Evolutionary conservation across 2,888 invertebrate genomes (phyloP), one percentile per base, ranked within the genome.

Genomic region (Neria commutata): DNA sequence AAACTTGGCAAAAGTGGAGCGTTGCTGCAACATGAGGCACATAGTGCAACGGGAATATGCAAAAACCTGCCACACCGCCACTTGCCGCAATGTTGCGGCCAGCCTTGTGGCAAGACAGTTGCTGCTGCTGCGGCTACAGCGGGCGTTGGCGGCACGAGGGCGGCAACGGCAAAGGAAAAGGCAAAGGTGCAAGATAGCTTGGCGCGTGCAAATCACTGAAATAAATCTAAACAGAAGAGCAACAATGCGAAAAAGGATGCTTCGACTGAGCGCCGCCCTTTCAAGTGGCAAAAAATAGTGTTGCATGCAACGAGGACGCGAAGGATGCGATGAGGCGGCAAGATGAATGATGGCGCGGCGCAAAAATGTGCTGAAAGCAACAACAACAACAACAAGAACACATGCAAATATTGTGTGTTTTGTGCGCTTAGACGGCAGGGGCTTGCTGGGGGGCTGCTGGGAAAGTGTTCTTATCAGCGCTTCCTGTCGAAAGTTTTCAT

Each of bases 401-500:
- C 24, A 37, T 37, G 17, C 16, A 37, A 37, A 37, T 4, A 37
- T 8, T n/a, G n/a, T n/a, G n/a, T n/a, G n/a, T n/a, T n/a, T n/a
- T n/a, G n/a, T n/a, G n/a, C n/a, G n/a, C n/a, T n/a, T n/a, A n/a
- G n/a, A n/a, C n/a, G 66, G 63, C 68, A 56, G 65, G 65, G n/a
- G 40, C 40, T 5, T 40, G 5, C 10, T 5, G 6, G 24, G 60
- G 68, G 68, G 67, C 68, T 68, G 70, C 67, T 50, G 55, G 67
- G 71, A 76, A 76, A 75, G 77, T 78, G 76, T 77, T 74, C 80
- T 79, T 79, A 79, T 79, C 79, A 79, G 80, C 74, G 71, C 73
- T 77, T 79, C 80, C 79, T 80, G 80, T 78, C 76, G 79, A 80
- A 80, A 79, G 74, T 79, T 79, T 80, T 76, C 74, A 75, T 74